Evolutionary conservation across 2,113 vertebrate genomes (phyloP).

Genomic region (Platichthys flesus): DNA sequence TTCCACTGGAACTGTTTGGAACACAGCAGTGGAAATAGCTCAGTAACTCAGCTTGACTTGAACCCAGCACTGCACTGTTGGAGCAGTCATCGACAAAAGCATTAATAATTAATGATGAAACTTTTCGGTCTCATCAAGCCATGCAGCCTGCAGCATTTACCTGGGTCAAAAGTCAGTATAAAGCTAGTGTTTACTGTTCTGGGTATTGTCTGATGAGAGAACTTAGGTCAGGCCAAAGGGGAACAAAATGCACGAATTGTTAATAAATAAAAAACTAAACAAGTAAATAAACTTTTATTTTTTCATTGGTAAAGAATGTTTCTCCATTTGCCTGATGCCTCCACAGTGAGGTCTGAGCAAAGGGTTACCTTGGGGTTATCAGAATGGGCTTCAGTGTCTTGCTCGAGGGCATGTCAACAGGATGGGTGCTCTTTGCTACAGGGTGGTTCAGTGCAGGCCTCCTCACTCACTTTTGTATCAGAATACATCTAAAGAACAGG

Average conservation of each 20-base stretch:
- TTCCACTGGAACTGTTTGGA: not conserved
- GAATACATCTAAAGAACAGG: not conserved
- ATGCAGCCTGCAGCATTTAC: constrained; percentile 9
- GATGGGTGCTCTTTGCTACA: not conserved
- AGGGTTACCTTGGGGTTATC: constrained; percentile 8
- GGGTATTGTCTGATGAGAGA: constrained; percentile 3
- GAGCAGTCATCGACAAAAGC: not conserved
- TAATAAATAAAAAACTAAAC: not conserved
- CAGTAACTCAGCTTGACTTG: not conserved
- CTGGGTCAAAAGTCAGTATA: constrained; percentile 8
- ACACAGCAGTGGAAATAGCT: not conserved
- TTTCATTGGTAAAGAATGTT: not conserved
- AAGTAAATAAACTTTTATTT: not conserved
- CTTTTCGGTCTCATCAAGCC: not conserved
- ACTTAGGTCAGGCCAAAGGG: not conserved
- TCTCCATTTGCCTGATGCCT: not conserved
- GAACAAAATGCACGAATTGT: not conserved
- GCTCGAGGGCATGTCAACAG: constrained; percentile 15
- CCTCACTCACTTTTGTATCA: not conserved
- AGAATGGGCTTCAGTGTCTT: not conserved
- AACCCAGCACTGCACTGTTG: not conserved
- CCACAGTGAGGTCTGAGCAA: constrained; percentile 10
- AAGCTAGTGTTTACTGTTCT: not conserved
- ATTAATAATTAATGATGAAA: constrained; percentile 1
- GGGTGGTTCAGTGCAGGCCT: not conserved